Conservation (phyloP, 2,797 vertebrate genomes). For the Lepidocolaptes lacrymiger region DNA sequence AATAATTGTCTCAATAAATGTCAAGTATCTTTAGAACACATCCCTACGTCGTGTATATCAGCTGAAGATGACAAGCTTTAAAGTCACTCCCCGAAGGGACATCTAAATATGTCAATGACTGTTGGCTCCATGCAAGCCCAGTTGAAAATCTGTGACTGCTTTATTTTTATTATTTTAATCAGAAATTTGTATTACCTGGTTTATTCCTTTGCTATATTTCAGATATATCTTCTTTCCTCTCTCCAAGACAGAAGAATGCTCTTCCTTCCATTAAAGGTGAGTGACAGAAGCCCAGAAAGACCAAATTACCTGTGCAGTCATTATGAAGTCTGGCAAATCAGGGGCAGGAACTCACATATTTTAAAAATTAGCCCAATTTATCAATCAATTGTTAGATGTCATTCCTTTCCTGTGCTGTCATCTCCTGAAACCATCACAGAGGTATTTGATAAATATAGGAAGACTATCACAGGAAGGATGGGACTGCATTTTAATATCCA, state of each 20-base stretch:
- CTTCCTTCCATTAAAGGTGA: background rate
- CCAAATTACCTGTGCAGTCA: background rate
- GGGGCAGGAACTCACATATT: background rate
- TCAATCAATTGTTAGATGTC: background rate
- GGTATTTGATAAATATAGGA: background rate
- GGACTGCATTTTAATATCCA: background rate
- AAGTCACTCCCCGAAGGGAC: background rate
- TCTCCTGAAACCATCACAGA: background rate
- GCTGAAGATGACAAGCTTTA: conserved; percentile 3
- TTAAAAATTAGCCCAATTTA: background rate
- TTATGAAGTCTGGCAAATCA: background rate
- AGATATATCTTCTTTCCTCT: background rate
- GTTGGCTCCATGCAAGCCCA: background rate
- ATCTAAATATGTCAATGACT: background rate
- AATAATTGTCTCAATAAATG: conserved; percentile 44
- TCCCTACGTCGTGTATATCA: background rate
- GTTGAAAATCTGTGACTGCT: background rate
- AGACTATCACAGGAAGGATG: background rate
- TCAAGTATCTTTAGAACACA: conserved; percentile 16
- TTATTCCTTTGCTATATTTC: background rate
- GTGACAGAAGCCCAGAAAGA: background rate
- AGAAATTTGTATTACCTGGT: background rate
- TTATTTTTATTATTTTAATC: background rate
- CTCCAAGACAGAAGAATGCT: background rate
- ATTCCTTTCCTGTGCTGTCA: background rate